Percentiles rank a stretch among this genome's conserved stretches.
phyloP scores from a whole-genome alignment of 2,888 invertebrate species.

The Gortyna flavago region DNA sequence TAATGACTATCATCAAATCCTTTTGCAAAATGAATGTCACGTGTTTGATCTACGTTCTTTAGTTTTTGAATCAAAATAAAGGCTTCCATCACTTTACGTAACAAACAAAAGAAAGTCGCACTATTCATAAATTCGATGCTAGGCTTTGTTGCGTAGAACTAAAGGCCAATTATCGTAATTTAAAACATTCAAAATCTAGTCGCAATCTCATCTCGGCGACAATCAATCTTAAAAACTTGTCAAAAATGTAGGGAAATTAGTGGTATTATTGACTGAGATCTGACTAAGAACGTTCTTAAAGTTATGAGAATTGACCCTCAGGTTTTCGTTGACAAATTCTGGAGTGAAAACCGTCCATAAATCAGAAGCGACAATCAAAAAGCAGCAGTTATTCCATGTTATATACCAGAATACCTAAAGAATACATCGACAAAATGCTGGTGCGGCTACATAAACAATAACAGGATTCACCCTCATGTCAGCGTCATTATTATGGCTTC shows the following conservation, averaged over 20 bases:
- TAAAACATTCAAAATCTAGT: no score
- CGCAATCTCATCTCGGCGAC: no score
- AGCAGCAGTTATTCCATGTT: neutral
- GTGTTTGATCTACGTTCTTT: slow-evolving; percentile 16
- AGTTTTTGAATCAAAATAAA: neutral
- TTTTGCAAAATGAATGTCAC: slow-evolving; percentile 56
- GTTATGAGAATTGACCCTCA: no score
- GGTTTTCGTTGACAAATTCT: neutral
- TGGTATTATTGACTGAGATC: no score
- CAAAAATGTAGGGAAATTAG: no score
- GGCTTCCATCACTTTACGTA: neutral
- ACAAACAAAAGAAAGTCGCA: neutral
- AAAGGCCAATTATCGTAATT: no score
- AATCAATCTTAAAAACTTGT: no score
- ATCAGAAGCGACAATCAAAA: neutral
- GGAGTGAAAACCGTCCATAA: neutral
- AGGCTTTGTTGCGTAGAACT: neutral
- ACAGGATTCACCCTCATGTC: slow-evolving; percentile 84
- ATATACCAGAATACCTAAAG: slow-evolving; percentile 54
- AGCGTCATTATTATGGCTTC: slow-evolving; percentile 84
- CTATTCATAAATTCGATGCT: neutral
- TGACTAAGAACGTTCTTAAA: no score
- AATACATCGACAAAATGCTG: slow-evolving; percentile 56
- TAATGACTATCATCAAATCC: slow-evolving; percentile 35
- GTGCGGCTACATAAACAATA: slow-evolving; percentile 74